These are phyloP conservation scores for Malaclemys terrapin DNA, from an alignment of 2,113 vertebrate genomes.

Conservation along the genomic window DNA sequence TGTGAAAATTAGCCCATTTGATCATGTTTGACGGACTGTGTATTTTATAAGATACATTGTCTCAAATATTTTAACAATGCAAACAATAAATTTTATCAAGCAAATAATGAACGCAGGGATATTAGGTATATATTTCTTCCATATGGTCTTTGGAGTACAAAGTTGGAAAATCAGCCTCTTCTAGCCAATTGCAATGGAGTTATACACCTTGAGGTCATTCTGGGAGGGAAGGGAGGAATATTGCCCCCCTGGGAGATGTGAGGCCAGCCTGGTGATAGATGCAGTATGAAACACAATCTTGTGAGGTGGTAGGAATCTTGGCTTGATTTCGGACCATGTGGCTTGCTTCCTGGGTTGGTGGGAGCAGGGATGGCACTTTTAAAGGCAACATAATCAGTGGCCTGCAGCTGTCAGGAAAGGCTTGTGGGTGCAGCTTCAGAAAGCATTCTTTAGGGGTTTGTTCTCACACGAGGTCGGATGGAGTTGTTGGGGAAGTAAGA, in stretches of 20 bases:
- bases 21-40: background rate
- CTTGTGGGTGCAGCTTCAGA: background rate
- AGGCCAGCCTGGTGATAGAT: background rate
- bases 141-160: rapidly evolving
- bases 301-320: background rate
- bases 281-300: background rate
- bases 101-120: background rate
- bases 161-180: rapidly evolving
- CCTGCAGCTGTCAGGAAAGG: background rate
- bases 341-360: background rate
- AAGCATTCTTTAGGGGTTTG: background rate
- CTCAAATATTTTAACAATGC: background rate
- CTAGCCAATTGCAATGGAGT: background rate
- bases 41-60: slow-evolving; percentile 11
- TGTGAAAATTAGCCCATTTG: slow-evolving; percentile 15
- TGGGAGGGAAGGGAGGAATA: background rate
- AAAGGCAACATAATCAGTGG: background rate
- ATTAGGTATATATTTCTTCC: background rate
- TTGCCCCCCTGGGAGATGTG: rapidly evolving
- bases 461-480: background rate
- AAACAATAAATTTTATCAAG: slow-evolving; percentile 19
- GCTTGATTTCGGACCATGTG: background rate
- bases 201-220: background rate
- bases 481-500: background rate
- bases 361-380: background rate